A percentile compares a stretch with the other conserved stretches of the same genome.
Conservation (phyloP, 2,888 invertebrate genomes). For the Neelides folsomi region DNA sequence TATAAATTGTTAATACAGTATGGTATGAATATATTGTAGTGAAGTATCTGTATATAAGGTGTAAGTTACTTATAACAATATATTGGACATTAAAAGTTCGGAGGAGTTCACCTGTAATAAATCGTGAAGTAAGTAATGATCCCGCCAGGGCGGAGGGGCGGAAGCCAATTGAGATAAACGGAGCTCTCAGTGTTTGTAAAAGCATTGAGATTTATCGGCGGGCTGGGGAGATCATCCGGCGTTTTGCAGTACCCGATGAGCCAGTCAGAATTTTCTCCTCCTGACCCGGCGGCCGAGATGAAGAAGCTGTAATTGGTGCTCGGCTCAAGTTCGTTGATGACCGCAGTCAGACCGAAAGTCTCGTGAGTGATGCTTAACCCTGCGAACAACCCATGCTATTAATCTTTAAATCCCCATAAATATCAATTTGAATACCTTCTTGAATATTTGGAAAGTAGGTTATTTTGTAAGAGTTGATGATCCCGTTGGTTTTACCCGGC, state of each 20-base stretch:
- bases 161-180: conserved; percentile 28
- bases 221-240: conserved; percentile 28
- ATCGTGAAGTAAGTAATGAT: conserved; percentile 27
- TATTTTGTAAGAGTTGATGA: conserved; percentile 28
- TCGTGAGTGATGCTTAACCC: conserved; percentile 11
- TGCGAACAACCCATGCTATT: too few relatives aligned
- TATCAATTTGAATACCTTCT: not conserved
- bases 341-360: conserved; percentile 24
- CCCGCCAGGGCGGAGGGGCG: conserved; percentile 24
- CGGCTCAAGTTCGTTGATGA: conserved; percentile 25
- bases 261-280: conserved; percentile 27
- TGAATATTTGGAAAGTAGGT: conserved; percentile 20
- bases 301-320: conserved; percentile 30
- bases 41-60: too few relatives aligned
- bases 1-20: too few relatives aligned
- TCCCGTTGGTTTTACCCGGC: conserved; percentile 25
- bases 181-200: conserved; percentile 27
- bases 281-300: conserved; percentile 24
- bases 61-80: too few relatives aligned
- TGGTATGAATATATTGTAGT: too few relatives aligned
- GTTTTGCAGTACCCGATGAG: conserved; percentile 29
- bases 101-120: conserved; percentile 25
- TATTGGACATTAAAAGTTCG: too few relatives aligned
- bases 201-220: conserved; percentile 27
- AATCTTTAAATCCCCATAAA: too few relatives aligned